Conservation (phyloP, 1,140 invertebrate genomes). For the Drosophila pectinifera region DNA sequence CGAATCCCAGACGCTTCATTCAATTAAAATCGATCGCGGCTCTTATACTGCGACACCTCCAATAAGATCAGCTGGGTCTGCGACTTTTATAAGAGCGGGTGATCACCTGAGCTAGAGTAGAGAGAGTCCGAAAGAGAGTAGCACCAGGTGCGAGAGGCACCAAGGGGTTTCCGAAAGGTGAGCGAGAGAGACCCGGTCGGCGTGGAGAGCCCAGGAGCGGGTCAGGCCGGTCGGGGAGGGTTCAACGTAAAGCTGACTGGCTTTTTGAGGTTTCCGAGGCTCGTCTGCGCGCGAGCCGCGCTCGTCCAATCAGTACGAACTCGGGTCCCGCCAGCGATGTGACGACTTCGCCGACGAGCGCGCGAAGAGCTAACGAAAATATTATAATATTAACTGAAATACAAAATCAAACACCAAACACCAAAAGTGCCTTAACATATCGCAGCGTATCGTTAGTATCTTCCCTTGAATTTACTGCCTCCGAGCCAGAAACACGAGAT, state of each 20-base stretch:
- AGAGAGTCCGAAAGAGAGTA: constrained; percentile 10
- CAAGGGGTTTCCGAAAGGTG: constrained; percentile 15
- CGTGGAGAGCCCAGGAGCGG: background rate
- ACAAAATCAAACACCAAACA: background rate
- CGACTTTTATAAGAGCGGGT: constrained; percentile 30
- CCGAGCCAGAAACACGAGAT: constrained; percentile 20
- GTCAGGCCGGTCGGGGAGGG: constrained; percentile 21
- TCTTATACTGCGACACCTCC: constrained; percentile 58
- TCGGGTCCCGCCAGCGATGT: constrained; percentile 83
- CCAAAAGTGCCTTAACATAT: constrained; percentile 32
- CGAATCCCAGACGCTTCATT: constrained; percentile 56
- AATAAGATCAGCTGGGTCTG: constrained; percentile 74
- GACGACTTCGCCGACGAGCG: constrained; percentile 73
- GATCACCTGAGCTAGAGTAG: constrained; percentile 16
- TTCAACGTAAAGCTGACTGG: constrained; percentile 68
- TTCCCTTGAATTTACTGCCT: constrained; percentile 29
- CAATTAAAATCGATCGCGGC: constrained; percentile 39
- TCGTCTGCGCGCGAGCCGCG: constrained; percentile 81
- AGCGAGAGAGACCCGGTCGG: constrained; percentile 15
- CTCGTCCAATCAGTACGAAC: constrained; percentile 84
- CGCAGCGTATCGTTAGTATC: constrained; percentile 14
- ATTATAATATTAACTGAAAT: background rate
- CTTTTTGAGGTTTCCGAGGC: constrained; percentile 59
- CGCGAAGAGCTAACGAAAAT: constrained; percentile 6
- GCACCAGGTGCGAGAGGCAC: constrained; percentile 25